Conservation (phyloP, 2,797 vertebrate species). For the Harpagifer antarcticus region DNA sequence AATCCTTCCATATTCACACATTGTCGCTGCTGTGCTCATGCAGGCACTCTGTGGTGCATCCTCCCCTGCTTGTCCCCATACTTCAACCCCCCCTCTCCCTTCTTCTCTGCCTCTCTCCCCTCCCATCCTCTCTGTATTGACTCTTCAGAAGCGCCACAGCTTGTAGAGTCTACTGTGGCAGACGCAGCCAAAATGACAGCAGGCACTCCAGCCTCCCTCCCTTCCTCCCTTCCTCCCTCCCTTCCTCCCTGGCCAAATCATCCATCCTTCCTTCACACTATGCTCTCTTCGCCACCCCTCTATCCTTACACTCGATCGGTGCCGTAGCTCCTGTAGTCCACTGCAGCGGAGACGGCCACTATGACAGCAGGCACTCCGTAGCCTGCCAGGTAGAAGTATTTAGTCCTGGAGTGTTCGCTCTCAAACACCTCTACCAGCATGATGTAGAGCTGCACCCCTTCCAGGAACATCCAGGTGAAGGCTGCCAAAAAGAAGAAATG, state of each 20-base stretch:
- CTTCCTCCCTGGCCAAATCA: conserved; percentile 32
- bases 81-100: conserved; percentile 27
- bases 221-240: conserved; percentile 30
- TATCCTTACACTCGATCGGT: conserved; percentile 97
- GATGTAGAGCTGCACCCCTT: conserved; percentile 99
- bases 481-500: conserved; percentile 99
- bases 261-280: conserved; percentile 45
- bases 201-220: conserved; percentile 62
- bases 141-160: conserved; percentile 72
- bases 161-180: conserved; percentile 64
- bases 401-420: conserved; percentile 95
- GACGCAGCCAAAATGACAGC: conserved; percentile 75
- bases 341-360: conserved; percentile 95
- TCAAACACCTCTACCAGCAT: conserved; percentile 99
- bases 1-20: conserved; percentile 76
- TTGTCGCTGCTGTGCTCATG: conserved; percentile 58
- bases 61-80: conserved; percentile 44
- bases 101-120: conserved; percentile 43
- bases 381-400: conserved; percentile 97
- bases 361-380: conserved; percentile 97
- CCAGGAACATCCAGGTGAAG: conserved; percentile 99
- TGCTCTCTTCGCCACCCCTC: conserved; percentile 17
- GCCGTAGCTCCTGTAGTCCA: conserved; percentile 98
- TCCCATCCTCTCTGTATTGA: conserved; percentile 68
- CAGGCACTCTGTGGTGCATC: conserved; percentile 57